Base-by-base conservation (phyloP, 2,113 vertebrate genomes). In the cattle (Bos taurus) region DNA sequence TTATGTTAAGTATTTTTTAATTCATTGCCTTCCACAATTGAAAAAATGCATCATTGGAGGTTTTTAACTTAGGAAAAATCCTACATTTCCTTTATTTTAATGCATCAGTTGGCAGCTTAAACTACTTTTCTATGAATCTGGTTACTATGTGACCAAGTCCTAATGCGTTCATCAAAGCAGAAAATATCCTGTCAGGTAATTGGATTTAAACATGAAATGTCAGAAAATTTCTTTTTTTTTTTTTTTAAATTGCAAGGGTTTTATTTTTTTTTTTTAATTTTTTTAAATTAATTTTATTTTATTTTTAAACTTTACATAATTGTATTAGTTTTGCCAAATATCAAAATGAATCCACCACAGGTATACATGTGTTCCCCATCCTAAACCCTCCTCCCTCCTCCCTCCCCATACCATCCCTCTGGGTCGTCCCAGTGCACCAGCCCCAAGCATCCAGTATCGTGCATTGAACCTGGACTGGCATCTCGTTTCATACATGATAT, bases 171-270 rank as follows among this genome's bases (percentile, higher is more conserved):
- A 95, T 77, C 16, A 36, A 94, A 86, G 56, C 56, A 96, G 28
- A 87, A 82, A 91, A 82, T 67, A 26, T 17, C 54, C 93, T 78
- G 28, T 25, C n/a, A 78, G 33, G 78, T 12, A 78, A 71, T 88
- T 59, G 90, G 15, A 12, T 62, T n/a, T 94, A 92, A 92, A 90
- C 23, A 40, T 92, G 74, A 96, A 89, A 84, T 94, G 25, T 92
- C 57, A 83, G 19, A 92, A 95, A 93, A 80, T 96, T 93, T 91
- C 10, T 84, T 2, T 84, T 92, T 82, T 88, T 74, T 94, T 82
- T 88, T 77, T 84, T 94, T 82, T 88, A 36, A 40, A 40, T 40
- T 40, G 40, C 40, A 40, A 40, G 40, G 40, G 40, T 40, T 40
- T 40, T 40, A 4, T 40, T 4, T 40, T 40, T 40, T 40, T 40